Base-by-base conservation (phyloP, 1,140 invertebrate genomes). In the Drosophila nebulosa region DNA sequence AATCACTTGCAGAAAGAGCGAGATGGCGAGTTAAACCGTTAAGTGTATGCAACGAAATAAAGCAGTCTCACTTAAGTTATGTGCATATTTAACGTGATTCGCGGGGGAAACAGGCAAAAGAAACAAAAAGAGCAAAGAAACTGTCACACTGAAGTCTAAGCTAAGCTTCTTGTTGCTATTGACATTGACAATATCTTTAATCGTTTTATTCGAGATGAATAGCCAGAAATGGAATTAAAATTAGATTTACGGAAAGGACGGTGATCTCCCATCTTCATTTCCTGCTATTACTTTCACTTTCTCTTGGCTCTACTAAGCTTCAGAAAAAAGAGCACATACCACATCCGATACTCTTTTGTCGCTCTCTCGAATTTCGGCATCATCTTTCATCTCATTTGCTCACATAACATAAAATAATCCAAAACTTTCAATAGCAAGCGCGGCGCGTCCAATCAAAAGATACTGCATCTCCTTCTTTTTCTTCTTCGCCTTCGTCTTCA, bases 121-220 rank as follows among this genome's bases (percentile, higher is more conserved):
- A 32, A 26, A 60, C 70, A 46, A 21, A 21, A 46, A 4, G 18
- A 21, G 16, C 39, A 46, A 21, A 42, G 39, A 42, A 42, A 46
- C 39, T 46, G 39, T 46, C 16, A 46, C 39, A 46, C 39, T 46
- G 7, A 21, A 21, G 39, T 46, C 39, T 46, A n/a, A 32, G 30
- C 9, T 32, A 10, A 1, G 9, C 30, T 32, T 32, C 1, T 18
- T 79, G 62, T 80, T 85, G 77, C 46, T 77, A 77, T 84, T 85
- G 81, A 85, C 81, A 85, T 85, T 85, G 80, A 78, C 81, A 86
- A 86, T 80, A 81, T 80, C 77, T 10, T 62, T 9, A 18, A 42
- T 5, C 16, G 16, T 21, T 9, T 46, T 3, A 46, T 21, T n/a
- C n/a, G 18, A 46, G 16, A 21, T 21, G 39, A 42, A 42, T 42